phyloP scores from a whole-genome alignment of 2,888 invertebrate species.

The Agrypnus murinus region DNA sequence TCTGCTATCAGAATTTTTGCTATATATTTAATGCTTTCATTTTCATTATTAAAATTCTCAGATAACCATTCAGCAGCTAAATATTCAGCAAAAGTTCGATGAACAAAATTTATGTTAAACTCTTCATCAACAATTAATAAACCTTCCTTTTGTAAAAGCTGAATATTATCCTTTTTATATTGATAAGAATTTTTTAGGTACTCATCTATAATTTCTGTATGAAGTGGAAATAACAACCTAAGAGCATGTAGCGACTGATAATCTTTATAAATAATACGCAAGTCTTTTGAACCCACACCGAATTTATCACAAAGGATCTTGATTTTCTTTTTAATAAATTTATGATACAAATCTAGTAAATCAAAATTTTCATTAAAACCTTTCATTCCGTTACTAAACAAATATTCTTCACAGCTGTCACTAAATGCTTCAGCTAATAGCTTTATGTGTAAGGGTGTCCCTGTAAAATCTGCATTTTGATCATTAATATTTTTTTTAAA shows the following conservation, averaged over 20 bases:
- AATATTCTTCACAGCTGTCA: neutral
- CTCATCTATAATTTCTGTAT: neutral
- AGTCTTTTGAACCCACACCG: neutral
- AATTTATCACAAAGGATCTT: neutral
- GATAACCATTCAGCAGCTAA: constrained; percentile 3
- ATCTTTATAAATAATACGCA: neutral
- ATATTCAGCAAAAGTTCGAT: constrained; percentile 14
- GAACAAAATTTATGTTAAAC: constrained; percentile 6
- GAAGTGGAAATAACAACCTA: neutral
- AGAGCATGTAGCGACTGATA: constrained; percentile 14
- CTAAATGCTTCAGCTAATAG: constrained; percentile 16
- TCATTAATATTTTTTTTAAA: neutral
- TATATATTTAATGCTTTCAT: neutral
- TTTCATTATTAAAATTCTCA: neutral
- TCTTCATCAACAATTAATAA: neutral
- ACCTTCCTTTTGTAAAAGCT: neutral
- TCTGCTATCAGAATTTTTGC: neutral
- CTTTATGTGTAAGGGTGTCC: constrained; percentile 11
- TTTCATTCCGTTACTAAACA: neutral
- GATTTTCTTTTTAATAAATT: constrained; percentile 2
- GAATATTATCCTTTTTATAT: neutral
- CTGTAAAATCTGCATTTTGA: neutral
- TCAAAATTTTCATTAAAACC: constrained; percentile 25
- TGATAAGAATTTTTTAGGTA: neutral
- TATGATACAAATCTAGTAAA: constrained; percentile 13